These are phyloP conservation scores for Eupleurogrammus muticus DNA, from an alignment of 2,797 vertebrate genomes.

Conservation along the genomic window DNA sequence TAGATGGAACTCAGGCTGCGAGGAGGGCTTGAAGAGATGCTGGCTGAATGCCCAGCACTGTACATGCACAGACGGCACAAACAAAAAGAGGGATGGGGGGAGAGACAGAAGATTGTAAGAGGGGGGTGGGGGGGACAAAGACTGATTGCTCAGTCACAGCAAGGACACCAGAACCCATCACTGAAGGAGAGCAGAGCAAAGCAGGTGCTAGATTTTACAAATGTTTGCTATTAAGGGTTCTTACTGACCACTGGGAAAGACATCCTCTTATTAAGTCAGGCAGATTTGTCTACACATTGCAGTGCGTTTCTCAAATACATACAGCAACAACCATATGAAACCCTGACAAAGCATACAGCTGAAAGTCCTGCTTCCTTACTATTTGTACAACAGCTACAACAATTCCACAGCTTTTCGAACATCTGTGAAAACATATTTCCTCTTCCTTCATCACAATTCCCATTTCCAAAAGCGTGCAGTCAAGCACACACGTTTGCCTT, in stretches of 20 bases:
- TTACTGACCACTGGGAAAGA: constrained; percentile 3
- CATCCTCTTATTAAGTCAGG: constrained; percentile 12
- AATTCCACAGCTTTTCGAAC: background rate
- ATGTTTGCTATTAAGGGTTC: constrained; percentile 18
- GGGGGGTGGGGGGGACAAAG: constrained; percentile 38
- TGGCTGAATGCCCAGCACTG: constrained; percentile 54
- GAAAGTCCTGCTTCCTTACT: background rate
- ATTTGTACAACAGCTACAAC: background rate
- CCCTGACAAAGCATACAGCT: background rate
- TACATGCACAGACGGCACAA: constrained; percentile 47
- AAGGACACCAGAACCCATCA: constrained; percentile 36
- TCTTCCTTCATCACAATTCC: background rate
- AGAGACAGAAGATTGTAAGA: constrained; percentile 20
- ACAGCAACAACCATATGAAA: background rate
- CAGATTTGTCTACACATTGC: background rate
- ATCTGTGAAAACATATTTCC: background rate
- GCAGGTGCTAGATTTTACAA: constrained; percentile 25
- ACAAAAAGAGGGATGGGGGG: background rate
- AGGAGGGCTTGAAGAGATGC: constrained; percentile 45
- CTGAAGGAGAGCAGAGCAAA: constrained; percentile 12
- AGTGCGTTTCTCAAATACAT: constrained; percentile 2
- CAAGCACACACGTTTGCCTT: background rate
- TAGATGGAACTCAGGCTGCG: constrained; percentile 24
- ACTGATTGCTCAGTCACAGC: constrained; percentile 43
- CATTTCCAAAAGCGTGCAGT: background rate